Percentiles rank a stretch among this genome's conserved stretches.
phyloP scores from a whole-genome alignment of 2,797 vertebrate genomes.

The Mallotus villosus region DNA sequence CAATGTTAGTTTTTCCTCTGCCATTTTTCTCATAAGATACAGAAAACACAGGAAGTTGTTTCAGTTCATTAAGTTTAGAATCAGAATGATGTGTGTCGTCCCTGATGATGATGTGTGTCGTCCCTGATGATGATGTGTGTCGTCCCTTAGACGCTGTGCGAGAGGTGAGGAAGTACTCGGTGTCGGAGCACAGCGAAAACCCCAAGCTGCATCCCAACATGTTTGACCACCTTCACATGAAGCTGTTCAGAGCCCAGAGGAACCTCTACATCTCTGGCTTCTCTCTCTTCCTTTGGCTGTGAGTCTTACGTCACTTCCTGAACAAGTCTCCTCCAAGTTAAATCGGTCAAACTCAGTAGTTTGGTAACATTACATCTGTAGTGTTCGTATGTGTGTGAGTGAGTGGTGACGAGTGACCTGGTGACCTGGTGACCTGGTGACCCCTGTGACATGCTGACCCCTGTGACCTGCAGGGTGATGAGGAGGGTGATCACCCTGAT shows the following conservation, averaged over 20 bases:
- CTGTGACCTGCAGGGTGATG: slow-evolving; percentile 68
- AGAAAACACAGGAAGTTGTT: too few species aligned
- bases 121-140: neutral
- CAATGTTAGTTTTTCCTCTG: neutral
- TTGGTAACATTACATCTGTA: too few species aligned
- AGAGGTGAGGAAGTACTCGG: slow-evolving; percentile 89
- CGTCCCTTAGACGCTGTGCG: slow-evolving; percentile 81
- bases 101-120: too few species aligned
- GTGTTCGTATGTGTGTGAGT: too few species aligned
- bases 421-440: too few species aligned
- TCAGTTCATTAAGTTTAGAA: too few species aligned
- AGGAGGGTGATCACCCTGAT: slow-evolving; percentile 88
- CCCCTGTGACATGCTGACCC: slow-evolving; percentile 2
- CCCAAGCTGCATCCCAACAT: slow-evolving; percentile 68
- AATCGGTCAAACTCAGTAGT: neutral
- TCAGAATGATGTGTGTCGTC: too few species aligned
- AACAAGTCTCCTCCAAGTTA: neutral
- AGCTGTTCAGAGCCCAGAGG: slow-evolving; percentile 91
- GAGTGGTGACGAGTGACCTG: neutral
- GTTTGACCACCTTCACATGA: slow-evolving; percentile 90
- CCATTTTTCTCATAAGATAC: neutral
- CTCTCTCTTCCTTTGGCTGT: slow-evolving; percentile 94
- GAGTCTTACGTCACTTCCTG: slow-evolving; percentile 61
- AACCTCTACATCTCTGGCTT: slow-evolving; percentile 97
- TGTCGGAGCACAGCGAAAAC: slow-evolving; percentile 52